phyloP scores from a whole-genome alignment of 2,113 vertebrate genomes.

The Eublepharis macularius region DNA sequence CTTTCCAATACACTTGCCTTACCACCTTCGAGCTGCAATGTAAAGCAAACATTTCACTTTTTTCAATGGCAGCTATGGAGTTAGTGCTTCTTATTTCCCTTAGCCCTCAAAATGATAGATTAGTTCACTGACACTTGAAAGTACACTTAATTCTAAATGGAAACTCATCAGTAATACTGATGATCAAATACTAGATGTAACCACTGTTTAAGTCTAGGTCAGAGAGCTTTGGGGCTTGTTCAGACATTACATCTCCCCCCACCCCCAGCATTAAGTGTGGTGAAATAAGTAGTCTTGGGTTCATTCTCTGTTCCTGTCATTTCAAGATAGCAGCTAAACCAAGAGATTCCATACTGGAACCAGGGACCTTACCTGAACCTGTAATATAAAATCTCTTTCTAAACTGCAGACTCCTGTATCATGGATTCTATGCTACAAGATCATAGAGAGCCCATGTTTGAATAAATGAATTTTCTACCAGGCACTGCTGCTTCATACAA shows the following conservation, averaged over 20 bases:
- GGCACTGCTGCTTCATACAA: not conserved
- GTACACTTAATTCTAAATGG: conserved; percentile 12
- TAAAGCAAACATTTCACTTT: conserved; percentile 20
- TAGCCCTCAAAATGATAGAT: not conserved
- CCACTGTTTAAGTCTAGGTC: conserved; percentile 18
- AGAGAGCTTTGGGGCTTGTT: conserved; percentile 18
- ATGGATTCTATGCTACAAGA: not conserved
- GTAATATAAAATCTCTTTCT: not conserved
- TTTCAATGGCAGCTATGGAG: conserved; percentile 28
- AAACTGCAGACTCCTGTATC: not conserved
- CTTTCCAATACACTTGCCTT: conserved; percentile 5
- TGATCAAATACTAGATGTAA: conserved; percentile 14
- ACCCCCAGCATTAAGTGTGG: not conserved
- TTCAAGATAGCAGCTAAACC: not conserved
- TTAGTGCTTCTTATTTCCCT: conserved; percentile 11
- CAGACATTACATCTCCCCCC: not conserved
- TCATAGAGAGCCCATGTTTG: not conserved
- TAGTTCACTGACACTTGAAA: conserved; percentile 11
- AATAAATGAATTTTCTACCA: not conserved
- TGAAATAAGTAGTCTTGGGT: not conserved
- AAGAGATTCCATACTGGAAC: not conserved
- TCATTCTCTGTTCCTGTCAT: not conserved
- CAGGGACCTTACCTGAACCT: not conserved
- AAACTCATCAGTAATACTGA: conserved; percentile 44
- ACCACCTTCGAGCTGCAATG: not conserved